Evolutionary conservation across 2,888 invertebrate genomes (phyloP).

Genomic region (Frankliniella intonsa): DNA sequence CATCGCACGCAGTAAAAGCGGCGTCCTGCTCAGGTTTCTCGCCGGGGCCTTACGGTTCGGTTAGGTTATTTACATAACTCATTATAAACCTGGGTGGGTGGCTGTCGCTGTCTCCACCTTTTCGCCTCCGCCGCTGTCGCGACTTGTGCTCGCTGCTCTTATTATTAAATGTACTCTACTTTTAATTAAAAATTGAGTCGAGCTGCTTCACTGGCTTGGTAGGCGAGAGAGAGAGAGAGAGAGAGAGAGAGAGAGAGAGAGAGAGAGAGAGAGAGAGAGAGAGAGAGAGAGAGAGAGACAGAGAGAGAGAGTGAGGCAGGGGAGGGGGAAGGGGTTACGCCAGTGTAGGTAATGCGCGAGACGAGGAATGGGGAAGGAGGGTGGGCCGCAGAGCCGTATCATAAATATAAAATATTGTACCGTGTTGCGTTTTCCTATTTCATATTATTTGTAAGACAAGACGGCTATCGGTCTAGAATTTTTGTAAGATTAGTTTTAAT

Average conservation of each 20-base stretch:
- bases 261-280: neutral
- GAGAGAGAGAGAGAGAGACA: neutral
- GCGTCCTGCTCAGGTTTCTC: too few relatives aligned
- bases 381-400: neutral
- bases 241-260: neutral
- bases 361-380: neutral
- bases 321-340: neutral
- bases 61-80: too few relatives aligned
- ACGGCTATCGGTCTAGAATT: too few relatives aligned
- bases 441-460: too few relatives aligned
- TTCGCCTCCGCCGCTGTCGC: neutral
- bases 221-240: too few relatives aligned
- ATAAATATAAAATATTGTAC: neutral
- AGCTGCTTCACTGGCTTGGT: neutral
- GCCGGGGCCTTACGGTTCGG: too few relatives aligned
- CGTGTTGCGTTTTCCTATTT: too few relatives aligned
- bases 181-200: slow-evolving; percentile 21
- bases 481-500: too few relatives aligned
- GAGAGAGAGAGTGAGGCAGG: neutral
- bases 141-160: too few relatives aligned
- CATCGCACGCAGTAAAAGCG: too few relatives aligned
- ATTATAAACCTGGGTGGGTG: neutral
- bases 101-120: neutral
- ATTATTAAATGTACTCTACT: slow-evolving; percentile 8
- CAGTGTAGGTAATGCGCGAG: neutral